A percentile compares a stretch with the other conserved stretches of the same genome.
phyloP scores from a whole-genome alignment of 2,113 vertebrate genomes.

The Pardalotus punctatus region DNA sequence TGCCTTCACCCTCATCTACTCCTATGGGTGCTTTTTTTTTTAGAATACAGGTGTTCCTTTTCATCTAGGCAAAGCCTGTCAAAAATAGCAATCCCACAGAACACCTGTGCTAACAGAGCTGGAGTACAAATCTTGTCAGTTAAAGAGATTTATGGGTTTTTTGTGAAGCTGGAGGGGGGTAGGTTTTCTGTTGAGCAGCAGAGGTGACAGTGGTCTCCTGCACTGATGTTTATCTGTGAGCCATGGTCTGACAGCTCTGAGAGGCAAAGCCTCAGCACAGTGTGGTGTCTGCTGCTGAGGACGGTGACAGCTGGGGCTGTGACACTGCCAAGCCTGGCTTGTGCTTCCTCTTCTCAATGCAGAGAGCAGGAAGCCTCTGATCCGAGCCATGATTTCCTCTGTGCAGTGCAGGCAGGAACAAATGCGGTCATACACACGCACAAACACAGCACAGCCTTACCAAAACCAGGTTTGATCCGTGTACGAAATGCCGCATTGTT shows the following conservation, averaged over 20 bases:
- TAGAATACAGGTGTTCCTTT: constrained; percentile 13
- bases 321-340: neutral
- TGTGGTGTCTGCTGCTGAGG: neutral
- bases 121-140: neutral
- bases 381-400: neutral
- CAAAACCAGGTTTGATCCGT: fast-evolving
- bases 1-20: neutral
- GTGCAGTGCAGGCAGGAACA: neutral
- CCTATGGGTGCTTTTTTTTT: neutral
- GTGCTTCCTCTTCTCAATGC: neutral
- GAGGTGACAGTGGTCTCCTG: neutral
- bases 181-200: neutral
- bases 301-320: neutral
- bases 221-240: neutral
- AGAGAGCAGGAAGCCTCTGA: neutral
- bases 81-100: constrained; percentile 49
- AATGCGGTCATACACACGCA: fast-evolving
- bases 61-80: neutral
- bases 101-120: constrained; percentile 46
- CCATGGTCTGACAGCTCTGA: neutral
- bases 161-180: neutral
- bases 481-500: fast-evolving
- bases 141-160: constrained; percentile 18
- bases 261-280: neutral
- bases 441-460: neutral